These are phyloP conservation scores for Cassiopea andromeda DNA, from an alignment of 30 jellyfish, hydroid and myxozoan genomes.

Conservation along the genomic window DNA sequence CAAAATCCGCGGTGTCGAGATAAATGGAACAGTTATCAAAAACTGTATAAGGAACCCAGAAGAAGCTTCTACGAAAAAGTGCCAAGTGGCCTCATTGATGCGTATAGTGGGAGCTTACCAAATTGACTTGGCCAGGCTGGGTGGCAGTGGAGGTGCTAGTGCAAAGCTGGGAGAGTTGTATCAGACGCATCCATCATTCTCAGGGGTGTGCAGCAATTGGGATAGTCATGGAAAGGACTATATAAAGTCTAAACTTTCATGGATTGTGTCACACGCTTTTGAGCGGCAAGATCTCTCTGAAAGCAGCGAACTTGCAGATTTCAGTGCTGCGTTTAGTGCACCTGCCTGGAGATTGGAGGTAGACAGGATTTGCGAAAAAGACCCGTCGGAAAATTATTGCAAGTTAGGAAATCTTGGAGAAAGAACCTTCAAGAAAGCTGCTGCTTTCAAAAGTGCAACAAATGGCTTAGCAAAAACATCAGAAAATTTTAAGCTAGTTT, in stretches of 20 bases:
- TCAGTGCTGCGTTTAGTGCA: neutral
- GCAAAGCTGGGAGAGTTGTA: neutral
- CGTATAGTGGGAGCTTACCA: neutral
- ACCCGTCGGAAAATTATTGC: neutral
- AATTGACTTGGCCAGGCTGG: neutral
- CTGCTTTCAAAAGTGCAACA: neutral
- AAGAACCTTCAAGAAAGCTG: neutral
- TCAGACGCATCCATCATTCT: neutral
- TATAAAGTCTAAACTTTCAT: neutral
- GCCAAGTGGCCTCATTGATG: neutral
- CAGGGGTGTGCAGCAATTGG: neutral
- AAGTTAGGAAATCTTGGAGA: neutral
- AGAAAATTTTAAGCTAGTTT: neutral
- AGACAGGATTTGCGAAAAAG: neutral
- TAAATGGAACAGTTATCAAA: neutral
- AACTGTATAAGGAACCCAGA: neutral
- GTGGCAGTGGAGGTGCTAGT: neutral
- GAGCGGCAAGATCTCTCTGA: neutral
- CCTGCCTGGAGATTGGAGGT: neutral
- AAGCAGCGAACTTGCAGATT: neutral
- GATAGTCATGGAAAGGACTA: neutral
- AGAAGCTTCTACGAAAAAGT: neutral
- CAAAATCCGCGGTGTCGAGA: neutral
- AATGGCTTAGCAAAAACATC: neutral
- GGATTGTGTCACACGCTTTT: neutral